A percentile compares a stretch with the other conserved stretches of the same genome.
Evolutionary conservation across 1,140 invertebrate species (phyloP).

Genomic region (Calycopis cecrops): DNA sequence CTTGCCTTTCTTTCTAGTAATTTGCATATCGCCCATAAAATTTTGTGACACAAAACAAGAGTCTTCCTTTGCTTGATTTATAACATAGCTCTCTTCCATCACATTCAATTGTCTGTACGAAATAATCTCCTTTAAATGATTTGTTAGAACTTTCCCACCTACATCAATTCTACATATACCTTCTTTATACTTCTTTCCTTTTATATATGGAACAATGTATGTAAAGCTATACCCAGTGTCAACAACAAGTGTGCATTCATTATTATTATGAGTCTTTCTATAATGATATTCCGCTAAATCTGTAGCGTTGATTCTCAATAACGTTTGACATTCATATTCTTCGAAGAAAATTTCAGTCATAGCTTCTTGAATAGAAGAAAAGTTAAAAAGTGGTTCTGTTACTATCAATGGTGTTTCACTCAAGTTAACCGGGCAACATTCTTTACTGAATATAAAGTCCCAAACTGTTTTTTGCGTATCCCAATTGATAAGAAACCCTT

Average conservation of each 20-base stretch:
- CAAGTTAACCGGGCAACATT: constrained; percentile 87
- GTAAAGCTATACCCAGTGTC: constrained; percentile 97
- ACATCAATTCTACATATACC: constrained; percentile 92
- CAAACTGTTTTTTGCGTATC: constrained; percentile 97
- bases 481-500: constrained; percentile 96
- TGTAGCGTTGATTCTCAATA: constrained; percentile 87
- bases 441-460: constrained; percentile 96
- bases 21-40: constrained; percentile 90
- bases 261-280: constrained; percentile 70
- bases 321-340: constrained; percentile 93
- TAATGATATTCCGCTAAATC: constrained; percentile 82
- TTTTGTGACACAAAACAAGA: constrained; percentile 94
- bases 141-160: constrained; percentile 97
- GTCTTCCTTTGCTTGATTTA: constrained; percentile 99
- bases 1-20: constrained; percentile 78
- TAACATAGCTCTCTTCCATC: constrained; percentile 99
- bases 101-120: constrained; percentile 98
- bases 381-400: constrained; percentile 97
- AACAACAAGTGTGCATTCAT: constrained; percentile 88
- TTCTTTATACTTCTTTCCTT: constrained; percentile 88
- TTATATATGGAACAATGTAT: constrained; percentile 95
- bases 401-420: constrained; percentile 88
- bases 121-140: constrained; percentile 98
- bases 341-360: constrained; percentile 98
- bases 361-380: constrained; percentile 93